phyloP scores from a whole-genome alignment of 2,797 vertebrate species.

The Sphenodon punctatus region DNA sequence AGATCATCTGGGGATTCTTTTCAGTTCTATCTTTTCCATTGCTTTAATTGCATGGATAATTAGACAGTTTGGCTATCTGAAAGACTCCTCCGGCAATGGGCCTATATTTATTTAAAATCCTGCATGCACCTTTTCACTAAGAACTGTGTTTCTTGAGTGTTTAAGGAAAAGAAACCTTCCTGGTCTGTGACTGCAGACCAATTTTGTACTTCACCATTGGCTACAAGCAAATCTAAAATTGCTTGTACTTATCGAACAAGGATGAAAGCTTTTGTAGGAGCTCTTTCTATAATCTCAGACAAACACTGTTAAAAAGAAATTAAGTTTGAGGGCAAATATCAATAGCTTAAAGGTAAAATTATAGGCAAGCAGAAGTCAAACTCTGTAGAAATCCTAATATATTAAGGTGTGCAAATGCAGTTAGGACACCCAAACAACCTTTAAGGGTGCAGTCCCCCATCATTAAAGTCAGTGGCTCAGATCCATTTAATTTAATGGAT shows the following conservation, averaged over 20 bases:
- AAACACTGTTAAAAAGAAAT: neutral
- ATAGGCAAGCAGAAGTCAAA: neutral
- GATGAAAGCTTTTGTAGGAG: neutral
- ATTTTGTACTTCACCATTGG: neutral
- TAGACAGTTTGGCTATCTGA: neutral
- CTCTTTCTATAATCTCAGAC: neutral
- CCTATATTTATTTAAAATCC: neutral
- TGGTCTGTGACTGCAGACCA: neutral
- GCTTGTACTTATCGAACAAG: neutral
- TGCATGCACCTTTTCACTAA: neutral
- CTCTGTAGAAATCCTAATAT: neutral
- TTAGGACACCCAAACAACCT: neutral
- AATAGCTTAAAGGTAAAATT: neutral
- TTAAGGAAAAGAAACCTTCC: slow-evolving; percentile 7
- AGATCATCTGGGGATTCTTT: neutral
- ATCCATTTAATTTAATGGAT: no score
- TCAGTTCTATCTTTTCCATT: neutral
- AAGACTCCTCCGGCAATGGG: no score
- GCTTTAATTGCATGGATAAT: neutral
- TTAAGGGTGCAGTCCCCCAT: slow-evolving; percentile 25
- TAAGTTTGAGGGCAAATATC: neutral
- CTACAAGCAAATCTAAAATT: neutral
- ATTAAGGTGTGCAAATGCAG: neutral
- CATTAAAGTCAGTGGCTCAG: no score
- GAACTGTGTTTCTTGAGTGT: no score